These are phyloP conservation scores for Corvus moneduloides DNA, from an alignment of 2,113 vertebrate species.

Conservation along the genomic window DNA sequence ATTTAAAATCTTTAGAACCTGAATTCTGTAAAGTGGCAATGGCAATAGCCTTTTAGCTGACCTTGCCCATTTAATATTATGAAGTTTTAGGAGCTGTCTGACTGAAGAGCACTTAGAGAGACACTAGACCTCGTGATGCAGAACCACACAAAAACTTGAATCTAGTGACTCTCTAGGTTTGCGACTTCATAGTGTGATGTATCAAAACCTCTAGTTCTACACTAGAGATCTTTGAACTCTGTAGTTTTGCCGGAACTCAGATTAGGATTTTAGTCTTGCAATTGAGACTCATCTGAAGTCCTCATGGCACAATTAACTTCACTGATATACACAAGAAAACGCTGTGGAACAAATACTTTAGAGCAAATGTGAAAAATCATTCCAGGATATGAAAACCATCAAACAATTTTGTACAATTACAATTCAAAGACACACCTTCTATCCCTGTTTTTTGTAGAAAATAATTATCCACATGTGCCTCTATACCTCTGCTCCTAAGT, in stretches of 20 bases:
- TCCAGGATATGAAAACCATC: background rate
- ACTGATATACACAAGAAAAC: background rate
- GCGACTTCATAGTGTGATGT: background rate
- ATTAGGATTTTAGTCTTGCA: background rate
- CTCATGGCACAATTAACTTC: background rate
- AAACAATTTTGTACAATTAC: background rate
- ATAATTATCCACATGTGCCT: background rate
- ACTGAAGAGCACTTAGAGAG: background rate
- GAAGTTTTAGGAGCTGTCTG: background rate
- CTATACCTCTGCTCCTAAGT: background rate
- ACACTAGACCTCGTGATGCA: background rate
- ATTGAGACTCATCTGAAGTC: background rate
- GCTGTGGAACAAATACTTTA: background rate
- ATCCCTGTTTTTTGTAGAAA: background rate
- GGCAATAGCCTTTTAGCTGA: background rate
- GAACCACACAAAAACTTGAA: background rate
- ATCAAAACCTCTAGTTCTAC: background rate
- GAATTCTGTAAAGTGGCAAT: background rate
- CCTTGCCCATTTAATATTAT: background rate
- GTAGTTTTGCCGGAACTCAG: background rate
- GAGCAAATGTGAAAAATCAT: background rate
- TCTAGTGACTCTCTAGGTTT: background rate
- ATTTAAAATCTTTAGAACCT: background rate
- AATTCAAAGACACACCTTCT: background rate
- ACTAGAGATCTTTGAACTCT: background rate